These are phyloP conservation scores for Ethmia dodecea DNA, from an alignment of 2,888 invertebrate species.

Conservation along the genomic window DNA sequence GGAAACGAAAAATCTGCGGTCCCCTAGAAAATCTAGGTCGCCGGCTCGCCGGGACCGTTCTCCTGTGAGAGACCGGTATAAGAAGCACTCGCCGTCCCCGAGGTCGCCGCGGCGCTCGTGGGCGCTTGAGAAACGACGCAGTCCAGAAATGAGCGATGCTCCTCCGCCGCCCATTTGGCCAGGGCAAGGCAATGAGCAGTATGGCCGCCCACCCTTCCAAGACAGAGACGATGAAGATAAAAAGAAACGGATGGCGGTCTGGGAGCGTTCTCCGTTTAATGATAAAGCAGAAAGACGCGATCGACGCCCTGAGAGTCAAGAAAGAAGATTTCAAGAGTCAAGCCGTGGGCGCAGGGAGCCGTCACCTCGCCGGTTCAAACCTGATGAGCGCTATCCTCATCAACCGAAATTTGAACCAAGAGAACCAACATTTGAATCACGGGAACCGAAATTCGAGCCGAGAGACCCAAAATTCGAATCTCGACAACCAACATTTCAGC, in stretches of 20 bases:
- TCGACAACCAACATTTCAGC: background rate
- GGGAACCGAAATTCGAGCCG: constrained; percentile 7
- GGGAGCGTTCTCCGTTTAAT: constrained; percentile 28
- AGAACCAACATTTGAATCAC: constrained; percentile 5
- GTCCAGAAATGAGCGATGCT: constrained; percentile 42
- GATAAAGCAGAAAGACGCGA: constrained; percentile 16
- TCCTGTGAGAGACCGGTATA: constrained; percentile 46
- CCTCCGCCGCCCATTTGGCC: constrained; percentile 64
- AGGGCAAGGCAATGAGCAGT: constrained; percentile 25
- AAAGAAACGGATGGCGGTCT: constrained; percentile 13
- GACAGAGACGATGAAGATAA: constrained; percentile 10
- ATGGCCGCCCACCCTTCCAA: constrained; percentile 19
- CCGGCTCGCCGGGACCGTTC: constrained; percentile 49
- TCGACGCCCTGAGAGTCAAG: constrained; percentile 6
- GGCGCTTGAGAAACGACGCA: constrained; percentile 59
- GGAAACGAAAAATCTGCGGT: constrained; percentile 22
- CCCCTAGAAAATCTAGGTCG: constrained; percentile 43
- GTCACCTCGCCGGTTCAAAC: constrained; percentile 21
- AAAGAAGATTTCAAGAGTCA: constrained; percentile 6
- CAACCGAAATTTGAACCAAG: constrained; percentile 10
- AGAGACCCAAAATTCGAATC: constrained; percentile 8
- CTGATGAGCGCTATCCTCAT: constrained; percentile 15
- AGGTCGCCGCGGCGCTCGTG: constrained; percentile 60
- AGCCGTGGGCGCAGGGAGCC: constrained; percentile 15
- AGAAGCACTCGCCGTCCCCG: constrained; percentile 52